phyloP scores from a whole-genome alignment of 2,113 vertebrate species.

The Lamprologus callipterus region DNA sequence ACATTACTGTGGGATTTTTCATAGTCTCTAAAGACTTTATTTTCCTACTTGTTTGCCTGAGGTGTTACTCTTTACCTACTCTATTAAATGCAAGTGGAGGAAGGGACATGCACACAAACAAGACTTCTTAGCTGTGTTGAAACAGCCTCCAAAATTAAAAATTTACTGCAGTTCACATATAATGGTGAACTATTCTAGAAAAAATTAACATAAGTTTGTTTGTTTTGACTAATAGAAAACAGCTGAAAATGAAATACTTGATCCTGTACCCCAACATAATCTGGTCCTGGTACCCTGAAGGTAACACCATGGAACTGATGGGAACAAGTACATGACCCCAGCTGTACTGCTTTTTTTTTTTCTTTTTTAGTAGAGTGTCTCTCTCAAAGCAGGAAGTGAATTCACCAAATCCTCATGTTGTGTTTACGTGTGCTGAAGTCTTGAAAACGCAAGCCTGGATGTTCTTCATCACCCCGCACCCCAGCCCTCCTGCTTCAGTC shows the following conservation, averaged over 20 bases:
- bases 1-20: background rate
- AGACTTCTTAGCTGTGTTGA: background rate
- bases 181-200: background rate
- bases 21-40: background rate
- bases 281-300: slow-evolving; percentile 17
- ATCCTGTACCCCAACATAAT: background rate
- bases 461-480: slow-evolving; percentile 40
- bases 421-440: slow-evolving; percentile 14
- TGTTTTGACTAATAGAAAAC: slow-evolving; percentile 9
- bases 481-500: background rate
- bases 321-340: slow-evolving; percentile 13
- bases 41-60: background rate
- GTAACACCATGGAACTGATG: slow-evolving; percentile 27
- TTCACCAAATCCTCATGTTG: slow-evolving; percentile 19
- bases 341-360: background rate
- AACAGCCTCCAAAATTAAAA: slow-evolving; percentile 1
- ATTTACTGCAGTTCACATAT: background rate
- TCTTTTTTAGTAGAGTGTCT: background rate
- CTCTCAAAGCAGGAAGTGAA: slow-evolving; percentile 18
- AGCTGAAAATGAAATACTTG: background rate
- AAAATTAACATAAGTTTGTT: slow-evolving; percentile 22
- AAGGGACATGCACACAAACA: background rate
- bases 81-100: background rate
- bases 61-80: background rate
- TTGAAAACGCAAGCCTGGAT: slow-evolving; percentile 36